Evolutionary conservation across 1,140 invertebrate species (phyloP).

Genomic region (Pogonus chalceus): DNA sequence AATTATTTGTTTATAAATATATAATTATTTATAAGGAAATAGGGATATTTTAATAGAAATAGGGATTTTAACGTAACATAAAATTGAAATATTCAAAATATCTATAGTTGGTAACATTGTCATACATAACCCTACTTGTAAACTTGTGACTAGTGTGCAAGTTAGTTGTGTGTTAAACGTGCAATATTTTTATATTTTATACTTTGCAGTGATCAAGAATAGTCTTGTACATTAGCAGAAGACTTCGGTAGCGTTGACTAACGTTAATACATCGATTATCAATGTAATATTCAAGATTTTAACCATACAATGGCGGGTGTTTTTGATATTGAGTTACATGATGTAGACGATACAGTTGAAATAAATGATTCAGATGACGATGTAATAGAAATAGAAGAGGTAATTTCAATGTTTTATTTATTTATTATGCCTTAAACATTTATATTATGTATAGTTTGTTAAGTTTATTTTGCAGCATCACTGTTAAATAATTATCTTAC

Average conservation of each 20-base stretch:
- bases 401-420: slow-evolving; percentile 33
- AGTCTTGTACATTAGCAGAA: background rate
- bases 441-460: slow-evolving; percentile 11
- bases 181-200: background rate
- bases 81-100: too few relatives aligned
- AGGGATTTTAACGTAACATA: too few relatives aligned
- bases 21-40: too few relatives aligned
- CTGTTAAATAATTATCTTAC: slow-evolving; percentile 8
- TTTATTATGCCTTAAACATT: slow-evolving; percentile 4
- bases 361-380: slow-evolving; percentile 73
- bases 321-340: slow-evolving; percentile 81
- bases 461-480: slow-evolving; percentile 9
- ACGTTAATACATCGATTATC: background rate
- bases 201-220: background rate
- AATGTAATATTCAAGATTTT: slow-evolving; percentile 7
- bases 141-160: slow-evolving; percentile 1
- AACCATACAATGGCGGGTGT: slow-evolving; percentile 57
- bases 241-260: background rate
- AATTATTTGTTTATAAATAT: too few relatives aligned
- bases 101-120: background rate
- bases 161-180: background rate
- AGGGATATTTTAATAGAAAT: too few relatives aligned
- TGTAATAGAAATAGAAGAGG: slow-evolving; percentile 72
- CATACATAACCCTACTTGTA: background rate
- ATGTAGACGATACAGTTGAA: slow-evolving; percentile 51